Evolutionary conservation across 2,797 vertebrate genomes (phyloP), one percentile per base, ranked within the genome.

Genomic region (Margarornis squamiger): DNA sequence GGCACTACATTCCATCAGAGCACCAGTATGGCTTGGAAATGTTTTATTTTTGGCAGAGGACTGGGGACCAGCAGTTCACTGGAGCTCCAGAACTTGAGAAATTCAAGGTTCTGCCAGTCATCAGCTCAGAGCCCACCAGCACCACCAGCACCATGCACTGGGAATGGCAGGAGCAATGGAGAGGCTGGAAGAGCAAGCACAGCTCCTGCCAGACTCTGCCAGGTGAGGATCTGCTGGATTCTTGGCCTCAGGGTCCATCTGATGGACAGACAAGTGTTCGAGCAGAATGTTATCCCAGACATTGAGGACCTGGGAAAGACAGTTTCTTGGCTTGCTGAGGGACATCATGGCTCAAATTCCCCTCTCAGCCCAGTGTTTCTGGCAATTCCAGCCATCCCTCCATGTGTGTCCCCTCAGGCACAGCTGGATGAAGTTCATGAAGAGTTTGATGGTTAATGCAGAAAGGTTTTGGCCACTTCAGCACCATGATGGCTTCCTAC

Each of bases 381-480:
- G 24, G 55, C n/a, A 27, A 54, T 29, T n/a, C 51, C 72, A 55
- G 49, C 12, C 48, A 57, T 57, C 34, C 29, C 32, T 27, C 21
- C 12, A 2, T 2, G 16, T 30, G 14, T n/a, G 15, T 5, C 19
- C 12, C 12, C 8, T 8, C 95, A 98, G 98, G 75, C 97, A 98
- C 23, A 90, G 90, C 43, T 98, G 98, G 83, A 84, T 98, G 80
- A 97, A 96, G 90, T 88, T 93, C 67, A 98, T 98, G 97, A 98
- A 98, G 94, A 89, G 92, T 82, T 97, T 84, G 0, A 96, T 98
- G 91, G 92, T 61, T 76, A 92, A 96, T 0, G 52, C 98, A 0
- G 98, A 98, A 92, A 97, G 94, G 82, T 95, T 78, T 98, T 4
- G 98, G 98, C 7, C 92, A 96, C 85, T 97, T 99, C 90, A 98